These are phyloP conservation scores for Orthosia incerta DNA, from an alignment of 2,888 invertebrate genomes.

Conservation along the genomic window DNA sequence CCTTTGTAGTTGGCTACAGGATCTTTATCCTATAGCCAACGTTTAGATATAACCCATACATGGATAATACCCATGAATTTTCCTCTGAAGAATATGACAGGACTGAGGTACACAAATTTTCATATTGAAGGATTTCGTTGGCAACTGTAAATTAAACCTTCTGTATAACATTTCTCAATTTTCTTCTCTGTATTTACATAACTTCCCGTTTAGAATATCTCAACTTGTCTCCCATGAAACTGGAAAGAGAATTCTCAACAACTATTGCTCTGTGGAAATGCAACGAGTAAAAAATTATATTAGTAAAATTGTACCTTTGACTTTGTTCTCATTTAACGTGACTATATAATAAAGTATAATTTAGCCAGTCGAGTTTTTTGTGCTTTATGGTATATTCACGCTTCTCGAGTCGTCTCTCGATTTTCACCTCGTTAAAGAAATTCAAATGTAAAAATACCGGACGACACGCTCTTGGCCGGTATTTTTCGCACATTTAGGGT, in stretches of 20 bases:
- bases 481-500: no score
- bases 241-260: neutral
- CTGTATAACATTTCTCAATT: neutral
- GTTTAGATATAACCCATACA: no score
- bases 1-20: no score
- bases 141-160: neutral
- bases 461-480: no score
- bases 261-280: constrained; percentile 4
- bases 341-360: no score
- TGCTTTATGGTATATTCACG: no score
- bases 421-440: neutral
- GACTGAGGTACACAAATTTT: neutral
- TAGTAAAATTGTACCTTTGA: constrained; percentile 3
- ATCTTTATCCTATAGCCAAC: no score
- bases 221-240: constrained; percentile 6
- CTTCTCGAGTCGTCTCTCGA: neutral
- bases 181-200: constrained; percentile 12
- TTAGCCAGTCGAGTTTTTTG: neutral
- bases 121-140: neutral
- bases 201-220: constrained; percentile 20
- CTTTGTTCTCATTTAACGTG: constrained; percentile 1
- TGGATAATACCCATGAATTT: no score
- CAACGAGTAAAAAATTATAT: constrained; percentile 14
- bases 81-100: neutral
- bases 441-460: no score